These are phyloP conservation scores for Rhagologus leucostigma DNA, from an alignment of 2,113 vertebrate genomes.

Conservation along the genomic window DNA sequence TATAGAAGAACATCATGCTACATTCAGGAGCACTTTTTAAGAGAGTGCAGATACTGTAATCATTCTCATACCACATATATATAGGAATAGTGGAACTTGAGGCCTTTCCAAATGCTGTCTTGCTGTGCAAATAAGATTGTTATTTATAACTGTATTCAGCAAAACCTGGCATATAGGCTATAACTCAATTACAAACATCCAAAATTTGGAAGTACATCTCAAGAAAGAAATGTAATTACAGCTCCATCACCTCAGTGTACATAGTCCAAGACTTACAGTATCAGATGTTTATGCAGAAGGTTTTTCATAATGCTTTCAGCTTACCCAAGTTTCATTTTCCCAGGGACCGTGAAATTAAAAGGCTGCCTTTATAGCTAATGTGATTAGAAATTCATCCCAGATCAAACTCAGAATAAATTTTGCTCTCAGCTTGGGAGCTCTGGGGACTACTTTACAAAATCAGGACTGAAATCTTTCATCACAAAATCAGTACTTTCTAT, in stretches of 20 bases:
- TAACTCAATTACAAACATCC: not conserved
- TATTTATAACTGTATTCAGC: not conserved
- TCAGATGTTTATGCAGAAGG: not conserved
- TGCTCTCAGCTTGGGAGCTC: not conserved
- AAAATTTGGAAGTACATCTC: not conserved
- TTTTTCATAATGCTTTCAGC: not conserved
- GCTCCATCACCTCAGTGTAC: not conserved
- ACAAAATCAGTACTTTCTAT: not conserved
- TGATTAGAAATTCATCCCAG: constrained; percentile 3
- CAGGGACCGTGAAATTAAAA: not conserved
- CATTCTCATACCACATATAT: not conserved
- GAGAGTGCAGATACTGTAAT: not conserved
- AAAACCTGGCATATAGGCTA: not conserved
- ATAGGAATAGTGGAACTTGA: not conserved
- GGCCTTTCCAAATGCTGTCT: not conserved
- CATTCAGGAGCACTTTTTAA: not conserved
- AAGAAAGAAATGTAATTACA: constrained; percentile 6
- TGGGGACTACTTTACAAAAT: not conserved
- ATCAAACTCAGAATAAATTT: not conserved
- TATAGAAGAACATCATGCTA: not conserved
- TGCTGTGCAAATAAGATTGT: not conserved
- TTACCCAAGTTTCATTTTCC: not conserved
- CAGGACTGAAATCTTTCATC: not conserved
- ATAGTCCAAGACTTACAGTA: not conserved
- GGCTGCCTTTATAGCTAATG: not conserved